Conservation (phyloP, 1,140 invertebrate genomes). For the Cephus cinctus region DNA sequence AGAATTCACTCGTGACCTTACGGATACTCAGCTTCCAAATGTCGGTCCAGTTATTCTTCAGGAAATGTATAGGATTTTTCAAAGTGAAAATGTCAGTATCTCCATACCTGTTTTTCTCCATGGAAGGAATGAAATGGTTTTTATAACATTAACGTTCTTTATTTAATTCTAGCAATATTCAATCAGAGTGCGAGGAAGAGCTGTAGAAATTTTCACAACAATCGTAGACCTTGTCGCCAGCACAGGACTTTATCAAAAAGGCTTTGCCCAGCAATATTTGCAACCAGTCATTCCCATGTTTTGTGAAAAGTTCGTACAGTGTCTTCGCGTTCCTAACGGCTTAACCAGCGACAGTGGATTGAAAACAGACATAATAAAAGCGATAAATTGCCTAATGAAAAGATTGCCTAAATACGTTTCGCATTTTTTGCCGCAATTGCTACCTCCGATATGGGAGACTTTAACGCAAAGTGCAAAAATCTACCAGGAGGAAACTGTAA, state of each 20-base stretch:
- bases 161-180: conserved; percentile 59
- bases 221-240: conserved; percentile 60
- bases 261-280: conserved; percentile 61
- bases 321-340: conserved; percentile 62
- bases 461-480: conserved; percentile 69
- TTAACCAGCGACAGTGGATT: conserved; percentile 65
- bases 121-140: conserved; percentile 8
- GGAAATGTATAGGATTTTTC: conserved; percentile 75
- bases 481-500: conserved; percentile 64
- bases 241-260: conserved; percentile 61
- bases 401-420: conserved; percentile 68
- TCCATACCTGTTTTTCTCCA: not conserved
- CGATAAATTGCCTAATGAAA: conserved; percentile 66
- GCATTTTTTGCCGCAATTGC: conserved; percentile 65
- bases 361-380: conserved; percentile 73
- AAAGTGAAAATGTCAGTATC: conserved; percentile 60
- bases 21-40: conserved; percentile 68
- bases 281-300: conserved; percentile 71
- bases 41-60: conserved; percentile 75
- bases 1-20: conserved; percentile 72
- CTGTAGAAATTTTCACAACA: conserved; percentile 69
- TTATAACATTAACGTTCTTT: conserved; percentile 8
- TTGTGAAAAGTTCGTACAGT: conserved; percentile 68
- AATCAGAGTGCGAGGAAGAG: conserved; percentile 63
- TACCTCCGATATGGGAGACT: conserved; percentile 71